These are phyloP conservation scores for Axinella damicornis DNA, from an alignment of 37 sponge, comb jelly and placozoan genomes.

Conservation along the genomic window DNA sequence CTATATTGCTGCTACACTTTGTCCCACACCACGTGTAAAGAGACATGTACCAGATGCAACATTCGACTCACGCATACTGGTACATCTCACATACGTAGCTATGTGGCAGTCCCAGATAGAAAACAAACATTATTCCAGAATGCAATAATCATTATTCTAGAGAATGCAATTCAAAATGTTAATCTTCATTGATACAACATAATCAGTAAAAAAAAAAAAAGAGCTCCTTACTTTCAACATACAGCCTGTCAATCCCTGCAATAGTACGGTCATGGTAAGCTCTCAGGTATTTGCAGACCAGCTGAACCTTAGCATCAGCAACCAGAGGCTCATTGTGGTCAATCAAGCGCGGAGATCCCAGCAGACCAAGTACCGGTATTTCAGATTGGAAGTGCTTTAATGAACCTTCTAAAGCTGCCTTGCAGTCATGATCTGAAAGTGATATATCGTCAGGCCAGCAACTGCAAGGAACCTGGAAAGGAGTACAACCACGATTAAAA, in stretches of 20 bases:
- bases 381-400: slow-evolving; percentile 41
- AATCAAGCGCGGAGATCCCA: slow-evolving; percentile 51
- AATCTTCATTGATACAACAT: not conserved
- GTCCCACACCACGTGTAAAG: too few relatives aligned
- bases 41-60: too few relatives aligned
- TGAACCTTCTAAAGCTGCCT: slow-evolving; percentile 21
- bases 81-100: too few relatives aligned
- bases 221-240: slow-evolving; percentile 22
- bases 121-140: too few relatives aligned
- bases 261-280: slow-evolving; percentile 30
- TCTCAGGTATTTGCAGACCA: slow-evolving; percentile 76
- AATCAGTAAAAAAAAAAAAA: too few relatives aligned
- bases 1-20: too few relatives aligned
- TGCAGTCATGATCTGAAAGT: not conserved
- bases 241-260: slow-evolving; percentile 34
- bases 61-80: too few relatives aligned
- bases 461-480: too few relatives aligned
- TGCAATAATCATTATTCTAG: too few relatives aligned
- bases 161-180: not conserved
- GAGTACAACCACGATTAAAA: too few relatives aligned
- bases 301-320: slow-evolving; percentile 60
- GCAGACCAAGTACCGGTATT: slow-evolving; percentile 47
- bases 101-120: too few relatives aligned
- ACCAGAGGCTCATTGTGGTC: slow-evolving; percentile 12
- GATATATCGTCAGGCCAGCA: too few relatives aligned